Evolutionary conservation across 2,113 vertebrate species (phyloP), one percentile per base, ranked within the genome.

Genomic region (Haemorhous mexicanus): DNA sequence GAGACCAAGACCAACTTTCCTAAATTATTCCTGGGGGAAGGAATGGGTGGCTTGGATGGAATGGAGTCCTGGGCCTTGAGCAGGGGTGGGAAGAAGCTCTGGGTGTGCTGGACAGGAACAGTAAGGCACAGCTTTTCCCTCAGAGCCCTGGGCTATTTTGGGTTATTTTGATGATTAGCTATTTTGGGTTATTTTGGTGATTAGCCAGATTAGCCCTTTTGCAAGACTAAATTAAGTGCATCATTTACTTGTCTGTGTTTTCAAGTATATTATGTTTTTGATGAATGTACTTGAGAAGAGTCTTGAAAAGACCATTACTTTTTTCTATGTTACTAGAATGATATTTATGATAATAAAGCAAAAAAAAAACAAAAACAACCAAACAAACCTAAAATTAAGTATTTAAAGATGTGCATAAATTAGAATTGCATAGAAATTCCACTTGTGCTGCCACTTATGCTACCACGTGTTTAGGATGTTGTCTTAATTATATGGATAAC

Each of bases 181-280:
- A 1, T 32, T 62, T 52, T 39, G 28, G 26, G 5, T 47, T 33
- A 17, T 27, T 68, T 81, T 52, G 16, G 26, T 24, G 41, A 41
- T 41, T 41, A 41, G 41, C 13, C 41, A 64, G 5, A 55, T 19
- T 46, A 47, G 7, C 9, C 9, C 46, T 27, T 47, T 47, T 39
- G 23, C 28, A 47, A 47, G 15, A 84, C 12, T 64, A 47, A 28
- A 46, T 63, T 7, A 39, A 47, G 20, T 39, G 23, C 4, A 47
- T 12, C 0, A 19, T 39, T 55, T 55, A 28, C 4, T 32, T 37
- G 4, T 5, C 33, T n/a, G 16, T 47, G 23, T 28, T 41, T 2
- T 47, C 10, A 28, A 39, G 10, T 66, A 8, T 7, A 49, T 66
- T 56, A 56, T 39, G 19, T 16, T 47, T 24, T 24, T n/a, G n/a